Conservation (phyloP, 2,888 invertebrate genomes). For the Protonemura montana region DNA sequence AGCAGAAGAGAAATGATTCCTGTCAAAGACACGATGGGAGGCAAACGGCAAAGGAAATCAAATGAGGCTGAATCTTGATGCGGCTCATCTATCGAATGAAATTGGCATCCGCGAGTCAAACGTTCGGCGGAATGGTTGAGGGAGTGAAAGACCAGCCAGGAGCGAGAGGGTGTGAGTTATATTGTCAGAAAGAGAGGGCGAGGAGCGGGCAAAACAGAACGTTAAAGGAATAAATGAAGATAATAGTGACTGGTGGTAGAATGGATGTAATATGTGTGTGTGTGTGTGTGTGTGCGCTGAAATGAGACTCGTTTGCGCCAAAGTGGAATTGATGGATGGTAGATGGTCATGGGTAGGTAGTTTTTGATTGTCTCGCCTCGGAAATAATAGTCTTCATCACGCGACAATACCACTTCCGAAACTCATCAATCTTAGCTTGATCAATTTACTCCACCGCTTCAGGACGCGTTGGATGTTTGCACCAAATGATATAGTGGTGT, state of each 20-base stretch:
- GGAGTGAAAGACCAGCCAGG: slow-evolving; percentile 7
- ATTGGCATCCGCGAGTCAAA: slow-evolving; percentile 39
- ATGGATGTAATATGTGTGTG: slow-evolving; percentile 37
- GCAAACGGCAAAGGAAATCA: slow-evolving; percentile 41
- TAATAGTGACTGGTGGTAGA: slow-evolving; percentile 35
- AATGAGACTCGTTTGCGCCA: slow-evolving; percentile 28
- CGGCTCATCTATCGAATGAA: slow-evolving; percentile 27
- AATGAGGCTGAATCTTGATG: slow-evolving; percentile 39
- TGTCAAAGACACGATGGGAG: slow-evolving; percentile 35
- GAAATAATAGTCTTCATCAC: slow-evolving; percentile 38
- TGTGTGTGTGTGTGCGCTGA: background rate
- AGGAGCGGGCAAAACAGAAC: background rate
- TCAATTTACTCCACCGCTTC: background rate
- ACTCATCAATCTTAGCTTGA: slow-evolving; percentile 31
- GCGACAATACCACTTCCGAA: slow-evolving; percentile 31
- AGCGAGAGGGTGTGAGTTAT: background rate
- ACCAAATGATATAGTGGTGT: too few species aligned
- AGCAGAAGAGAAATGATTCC: slow-evolving; percentile 33
- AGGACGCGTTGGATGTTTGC: background rate
- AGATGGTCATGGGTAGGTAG: slow-evolving; percentile 39
- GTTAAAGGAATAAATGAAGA: slow-evolving; percentile 31
- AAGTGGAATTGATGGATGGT: slow-evolving; percentile 40
- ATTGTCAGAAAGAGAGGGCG: background rate
- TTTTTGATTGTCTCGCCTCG: slow-evolving; percentile 40
- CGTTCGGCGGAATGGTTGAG: slow-evolving; percentile 17